Conservation (phyloP, 1,140 invertebrate genomes). For the Formica selysi region DNA sequence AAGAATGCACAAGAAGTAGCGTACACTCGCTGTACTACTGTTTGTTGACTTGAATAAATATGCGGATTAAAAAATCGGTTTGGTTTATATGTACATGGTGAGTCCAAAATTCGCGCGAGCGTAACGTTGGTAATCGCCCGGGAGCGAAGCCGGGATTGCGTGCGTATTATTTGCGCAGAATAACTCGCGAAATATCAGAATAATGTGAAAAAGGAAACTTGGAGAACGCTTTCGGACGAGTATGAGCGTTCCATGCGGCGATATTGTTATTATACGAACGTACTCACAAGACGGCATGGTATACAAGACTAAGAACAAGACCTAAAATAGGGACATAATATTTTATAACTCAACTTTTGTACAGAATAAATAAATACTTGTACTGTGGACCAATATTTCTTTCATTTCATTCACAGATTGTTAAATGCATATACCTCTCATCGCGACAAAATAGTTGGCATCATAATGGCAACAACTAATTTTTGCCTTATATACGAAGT, state of each 20-base stretch:
- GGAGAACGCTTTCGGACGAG: slow-evolving; percentile 30
- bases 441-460: background rate
- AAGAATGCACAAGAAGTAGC: slow-evolving; percentile 77
- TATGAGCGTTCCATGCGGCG: slow-evolving; percentile 74
- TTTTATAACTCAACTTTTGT: slow-evolving; percentile 85
- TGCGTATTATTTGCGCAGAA: background rate
- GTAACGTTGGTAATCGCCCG: slow-evolving; percentile 67
- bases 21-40: slow-evolving; percentile 80
- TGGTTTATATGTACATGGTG: slow-evolving; percentile 79
- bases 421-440: background rate
- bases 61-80: slow-evolving; percentile 76
- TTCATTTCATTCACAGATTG: slow-evolving; percentile 80
- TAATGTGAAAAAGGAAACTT: background rate
- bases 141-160: background rate
- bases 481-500: background rate
- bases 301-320: slow-evolving; percentile 84
- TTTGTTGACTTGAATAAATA: slow-evolving; percentile 79
- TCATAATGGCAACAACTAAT: background rate
- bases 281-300: slow-evolving; percentile 82
- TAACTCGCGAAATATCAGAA: background rate
- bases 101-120: slow-evolving; percentile 73
- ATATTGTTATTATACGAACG: slow-evolving; percentile 82
- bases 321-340: slow-evolving; percentile 84
- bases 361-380: slow-evolving; percentile 85
- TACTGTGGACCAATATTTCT: slow-evolving; percentile 85